phyloP scores from a whole-genome alignment of 2,797 vertebrate species.

The Acanthurus leucopareius region DNA sequence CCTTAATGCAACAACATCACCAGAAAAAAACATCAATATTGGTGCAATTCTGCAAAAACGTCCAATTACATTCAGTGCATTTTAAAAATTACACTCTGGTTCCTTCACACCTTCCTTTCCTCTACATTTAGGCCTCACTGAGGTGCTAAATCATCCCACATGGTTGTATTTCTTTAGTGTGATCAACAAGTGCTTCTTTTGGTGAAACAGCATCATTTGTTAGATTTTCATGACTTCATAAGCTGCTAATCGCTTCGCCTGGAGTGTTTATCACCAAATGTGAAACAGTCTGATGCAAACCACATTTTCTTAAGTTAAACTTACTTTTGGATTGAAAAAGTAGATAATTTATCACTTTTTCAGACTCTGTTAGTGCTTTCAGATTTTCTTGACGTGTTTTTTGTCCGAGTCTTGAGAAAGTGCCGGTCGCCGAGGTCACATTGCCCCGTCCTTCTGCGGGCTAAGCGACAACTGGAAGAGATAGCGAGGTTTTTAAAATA shows the following conservation, averaged over 20 bases:
- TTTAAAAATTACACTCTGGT: too few species aligned
- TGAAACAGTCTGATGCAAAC: neutral
- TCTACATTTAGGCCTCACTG: too few species aligned
- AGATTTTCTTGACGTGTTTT: neutral
- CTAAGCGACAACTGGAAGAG: neutral
- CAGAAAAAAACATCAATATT: too few species aligned
- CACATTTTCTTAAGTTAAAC: neutral
- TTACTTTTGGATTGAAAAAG: neutral
- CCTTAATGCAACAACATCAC: too few species aligned
- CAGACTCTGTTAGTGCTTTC: neutral
- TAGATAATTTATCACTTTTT: neutral
- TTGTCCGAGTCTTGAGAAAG: slow-evolving; percentile 1
- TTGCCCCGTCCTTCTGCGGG: slow-evolving; percentile 43
- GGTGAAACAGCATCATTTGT: too few species aligned
- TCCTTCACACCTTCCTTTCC: too few species aligned
- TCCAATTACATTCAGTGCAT: too few species aligned
- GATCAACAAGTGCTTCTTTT: too few species aligned
- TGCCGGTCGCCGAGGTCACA: slow-evolving; percentile 39
- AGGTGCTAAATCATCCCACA: too few species aligned
- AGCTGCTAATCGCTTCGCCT: neutral
- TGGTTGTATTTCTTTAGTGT: too few species aligned
- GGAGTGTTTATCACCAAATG: neutral
- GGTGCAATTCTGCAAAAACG: neutral
- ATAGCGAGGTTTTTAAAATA: slow-evolving; percentile 38
- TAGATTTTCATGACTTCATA: too few species aligned